Conservation (phyloP, 2,888 invertebrate genomes). For the Acholoe squamosa region DNA sequence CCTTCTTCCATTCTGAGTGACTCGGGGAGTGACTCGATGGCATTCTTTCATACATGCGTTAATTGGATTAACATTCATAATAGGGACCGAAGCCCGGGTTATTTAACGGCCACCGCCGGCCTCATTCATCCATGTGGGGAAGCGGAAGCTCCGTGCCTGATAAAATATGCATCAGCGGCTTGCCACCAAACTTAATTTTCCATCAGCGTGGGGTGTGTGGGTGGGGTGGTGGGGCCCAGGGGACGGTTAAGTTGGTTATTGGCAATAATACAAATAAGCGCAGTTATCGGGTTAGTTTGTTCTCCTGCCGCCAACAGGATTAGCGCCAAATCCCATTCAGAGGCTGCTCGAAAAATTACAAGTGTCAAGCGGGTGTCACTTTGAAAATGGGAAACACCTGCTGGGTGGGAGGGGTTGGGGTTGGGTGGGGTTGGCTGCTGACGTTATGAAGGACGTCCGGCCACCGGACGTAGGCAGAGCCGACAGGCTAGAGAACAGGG, state of each 20-base stretch:
- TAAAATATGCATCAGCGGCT: conserved; percentile 52
- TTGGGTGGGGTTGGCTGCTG: neutral
- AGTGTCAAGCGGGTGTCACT: conserved; percentile 34
- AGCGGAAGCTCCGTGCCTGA: neutral
- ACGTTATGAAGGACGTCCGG: conserved; percentile 39
- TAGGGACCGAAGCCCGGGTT: conserved; percentile 32
- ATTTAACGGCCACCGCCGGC: conserved; percentile 40
- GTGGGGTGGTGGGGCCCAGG: neutral
- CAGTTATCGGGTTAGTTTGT: conserved; percentile 44
- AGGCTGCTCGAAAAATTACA: conserved; percentile 26
- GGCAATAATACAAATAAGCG: conserved; percentile 59
- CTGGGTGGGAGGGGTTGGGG: neutral
- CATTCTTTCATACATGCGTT: conserved; percentile 44
- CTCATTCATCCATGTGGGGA: conserved; percentile 6
- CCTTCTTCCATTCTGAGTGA: neutral
- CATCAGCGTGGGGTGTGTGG: neutral
- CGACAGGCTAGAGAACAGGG: neutral
- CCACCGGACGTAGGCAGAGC: neutral
- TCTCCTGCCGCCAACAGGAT: neutral
- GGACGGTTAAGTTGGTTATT: conserved; percentile 55
- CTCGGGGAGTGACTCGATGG: neutral
- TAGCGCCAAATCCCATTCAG: conserved; percentile 31
- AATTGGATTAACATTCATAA: conserved; percentile 58
- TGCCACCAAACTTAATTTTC: conserved; percentile 56
- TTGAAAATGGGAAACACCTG: conserved; percentile 10